phyloP scores from a whole-genome alignment of 92 coral and sea anemone species.

The Nematostella vectensis region DNA sequence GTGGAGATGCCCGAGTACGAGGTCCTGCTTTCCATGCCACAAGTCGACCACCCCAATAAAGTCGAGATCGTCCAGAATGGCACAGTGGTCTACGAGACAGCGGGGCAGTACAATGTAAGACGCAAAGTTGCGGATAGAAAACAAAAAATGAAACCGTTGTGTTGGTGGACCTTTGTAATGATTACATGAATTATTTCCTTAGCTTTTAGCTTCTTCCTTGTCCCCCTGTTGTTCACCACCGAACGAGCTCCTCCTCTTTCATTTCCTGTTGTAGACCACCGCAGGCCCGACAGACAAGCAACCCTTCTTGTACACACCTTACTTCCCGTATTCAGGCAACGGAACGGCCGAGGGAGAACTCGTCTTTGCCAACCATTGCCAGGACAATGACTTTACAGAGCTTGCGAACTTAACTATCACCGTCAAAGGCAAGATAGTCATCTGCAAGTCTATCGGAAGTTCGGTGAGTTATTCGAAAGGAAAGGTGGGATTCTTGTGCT shows the following conservation, averaged over 20 bases:
- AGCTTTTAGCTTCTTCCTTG: not conserved
- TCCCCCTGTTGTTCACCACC: not conserved
- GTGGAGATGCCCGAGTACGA: constrained; percentile 76
- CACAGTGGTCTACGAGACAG: constrained; percentile 19
- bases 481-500: no score
- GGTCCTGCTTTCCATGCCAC: constrained; percentile 68
- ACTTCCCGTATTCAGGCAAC: constrained; percentile 42
- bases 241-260: no score
- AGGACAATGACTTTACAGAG: constrained; percentile 13
- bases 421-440: constrained; percentile 40
- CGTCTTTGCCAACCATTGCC: constrained; percentile 52
- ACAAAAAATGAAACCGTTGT: not conserved
- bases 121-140: not conserved
- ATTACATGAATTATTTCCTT: not conserved
- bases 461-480: constrained; percentile 22
- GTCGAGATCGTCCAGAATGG: constrained; percentile 53
- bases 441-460: constrained; percentile 24
- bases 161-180: not conserved
- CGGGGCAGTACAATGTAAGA: constrained; percentile 41
- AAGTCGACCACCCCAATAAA: constrained; percentile 67
- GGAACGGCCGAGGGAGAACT: constrained; percentile 66
- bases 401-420: constrained; percentile 26
- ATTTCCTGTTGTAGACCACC: no score
- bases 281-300: constrained; percentile 13
- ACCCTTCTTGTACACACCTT: constrained; percentile 41